Evolutionary conservation across 2,113 vertebrate genomes (phyloP), one percentile per base, ranked within the genome.

Genomic region (Pelvicachromis taeniatus): DNA sequence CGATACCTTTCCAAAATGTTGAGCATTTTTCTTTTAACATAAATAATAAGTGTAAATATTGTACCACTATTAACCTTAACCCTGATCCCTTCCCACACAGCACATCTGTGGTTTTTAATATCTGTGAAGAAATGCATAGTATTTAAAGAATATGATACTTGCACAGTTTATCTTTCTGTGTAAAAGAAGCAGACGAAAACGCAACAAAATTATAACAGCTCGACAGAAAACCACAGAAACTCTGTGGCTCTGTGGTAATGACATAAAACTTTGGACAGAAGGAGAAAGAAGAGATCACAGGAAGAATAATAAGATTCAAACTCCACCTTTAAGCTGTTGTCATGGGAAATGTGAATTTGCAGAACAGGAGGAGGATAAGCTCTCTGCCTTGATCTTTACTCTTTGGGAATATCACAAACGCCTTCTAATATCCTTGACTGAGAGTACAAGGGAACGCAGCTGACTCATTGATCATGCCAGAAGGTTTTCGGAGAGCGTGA

Each of bases 351-450:
- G 85, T 83, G 80, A n/a, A 29, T 63, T 81, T 89, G 77, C 73
- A 17, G 53, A 91, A 90, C 85, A 90, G 78, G 77, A 88, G 84
- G 78, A 68, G 78, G 75, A 86, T 90, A 87, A 92, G 85, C 87
- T 83, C 80, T 68, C 45, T 56, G 68, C 68, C 88, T 92, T 92
- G 85, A 91, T 87, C 85, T 93, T 83, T 87, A 80, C 80, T 91
- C 88, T 80, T 61, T 83, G 87, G 85, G 85, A 89, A 87, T 73
- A 92, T 89, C 82, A 83, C 84, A 83, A 87, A 88, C 79, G 45
- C 83, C 58, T 87, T 85, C 63, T 87, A 83, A 91, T 65, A 82
- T 84, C 84, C 80, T 77, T 79, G 59, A 82, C 59, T 50, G 63
- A 83, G 70, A 87, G 81, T 73, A 80, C 50, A 84, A 33, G 54